Evolutionary conservation across 2,888 invertebrate genomes (phyloP).

Genomic region (Holacanthella duospinosa): DNA sequence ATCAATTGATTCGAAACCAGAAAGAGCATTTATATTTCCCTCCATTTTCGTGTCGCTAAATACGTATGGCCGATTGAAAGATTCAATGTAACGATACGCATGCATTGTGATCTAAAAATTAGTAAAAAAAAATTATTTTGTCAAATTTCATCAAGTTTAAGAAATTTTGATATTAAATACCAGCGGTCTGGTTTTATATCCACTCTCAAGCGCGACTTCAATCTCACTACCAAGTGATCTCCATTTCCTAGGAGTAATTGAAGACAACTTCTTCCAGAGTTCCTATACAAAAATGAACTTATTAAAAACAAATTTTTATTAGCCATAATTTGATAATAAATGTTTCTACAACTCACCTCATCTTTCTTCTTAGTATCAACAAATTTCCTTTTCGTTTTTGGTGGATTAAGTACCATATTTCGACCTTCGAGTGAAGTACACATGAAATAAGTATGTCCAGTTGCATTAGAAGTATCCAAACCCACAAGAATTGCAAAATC

Average conservation of each 20-base stretch:
- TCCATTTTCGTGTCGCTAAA: constrained; percentile 14
- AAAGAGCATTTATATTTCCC: constrained; percentile 13
- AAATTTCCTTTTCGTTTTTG: constrained; percentile 21
- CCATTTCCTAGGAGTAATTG: constrained; percentile 34
- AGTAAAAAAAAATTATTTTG: not conserved
- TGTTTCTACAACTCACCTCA: constrained; percentile 12
- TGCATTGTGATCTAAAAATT: constrained; percentile 13
- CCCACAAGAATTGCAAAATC: constrained; percentile 33
- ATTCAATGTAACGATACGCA: constrained; percentile 17
- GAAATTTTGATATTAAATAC: constrained; percentile 16
- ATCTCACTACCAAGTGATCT: constrained; percentile 31
- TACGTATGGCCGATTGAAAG: constrained; percentile 1
- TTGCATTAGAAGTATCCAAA: constrained; percentile 24
- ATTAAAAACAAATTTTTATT: not conserved
- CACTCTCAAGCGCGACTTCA: constrained; percentile 29
- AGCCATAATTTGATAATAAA: not conserved
- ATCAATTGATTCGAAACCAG: constrained; percentile 23
- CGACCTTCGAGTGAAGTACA: constrained; percentile 30
- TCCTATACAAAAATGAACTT: constrained; percentile 16
- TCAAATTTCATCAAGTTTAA: not conserved
- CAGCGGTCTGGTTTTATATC: constrained; percentile 29
- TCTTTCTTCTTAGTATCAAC: constrained; percentile 27
- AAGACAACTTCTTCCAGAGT: constrained; percentile 32
- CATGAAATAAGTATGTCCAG: constrained; percentile 27
- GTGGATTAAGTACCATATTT: constrained; percentile 30